Evolutionary conservation across 1,140 invertebrate species (phyloP).

Genomic region (Drusus annulatus): DNA sequence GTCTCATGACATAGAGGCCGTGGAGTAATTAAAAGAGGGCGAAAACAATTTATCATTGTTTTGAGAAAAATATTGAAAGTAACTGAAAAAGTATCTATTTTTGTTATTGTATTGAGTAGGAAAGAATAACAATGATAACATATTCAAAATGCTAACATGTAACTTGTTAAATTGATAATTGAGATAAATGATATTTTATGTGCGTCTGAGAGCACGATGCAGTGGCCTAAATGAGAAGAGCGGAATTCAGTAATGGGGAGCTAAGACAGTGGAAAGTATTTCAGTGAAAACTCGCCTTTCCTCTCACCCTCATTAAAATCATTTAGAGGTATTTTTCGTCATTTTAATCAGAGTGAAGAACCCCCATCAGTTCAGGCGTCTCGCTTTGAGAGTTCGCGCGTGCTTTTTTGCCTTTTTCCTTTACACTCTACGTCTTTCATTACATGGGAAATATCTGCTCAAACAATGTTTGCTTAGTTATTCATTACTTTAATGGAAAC

Average conservation of each 20-base stretch:
- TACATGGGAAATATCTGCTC: conserved; percentile 53
- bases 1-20: too few relatives aligned
- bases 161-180: not conserved
- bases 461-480: conserved; percentile 58
- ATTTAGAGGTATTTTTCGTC: conserved; percentile 50
- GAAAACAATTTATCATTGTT: too few relatives aligned
- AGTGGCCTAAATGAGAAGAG: too few relatives aligned
- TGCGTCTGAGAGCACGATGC: too few relatives aligned
- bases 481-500: conserved; percentile 58
- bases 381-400: conserved; percentile 49
- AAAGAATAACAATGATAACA: too few relatives aligned
- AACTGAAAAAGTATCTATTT: too few relatives aligned
- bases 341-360: conserved; percentile 57
- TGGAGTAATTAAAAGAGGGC: too few relatives aligned
- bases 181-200: too few relatives aligned
- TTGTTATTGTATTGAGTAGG: too few relatives aligned
- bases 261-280: not conserved
- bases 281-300: not conserved
- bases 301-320: conserved; percentile 47
- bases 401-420: conserved; percentile 52
- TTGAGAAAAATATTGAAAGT: too few relatives aligned
- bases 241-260: not conserved
- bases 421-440: conserved; percentile 43
- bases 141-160: too few relatives aligned
- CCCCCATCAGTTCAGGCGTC: conserved; percentile 41